Conservation (phyloP, 2,888 invertebrate genomes). For the Globia sparganii region DNA sequence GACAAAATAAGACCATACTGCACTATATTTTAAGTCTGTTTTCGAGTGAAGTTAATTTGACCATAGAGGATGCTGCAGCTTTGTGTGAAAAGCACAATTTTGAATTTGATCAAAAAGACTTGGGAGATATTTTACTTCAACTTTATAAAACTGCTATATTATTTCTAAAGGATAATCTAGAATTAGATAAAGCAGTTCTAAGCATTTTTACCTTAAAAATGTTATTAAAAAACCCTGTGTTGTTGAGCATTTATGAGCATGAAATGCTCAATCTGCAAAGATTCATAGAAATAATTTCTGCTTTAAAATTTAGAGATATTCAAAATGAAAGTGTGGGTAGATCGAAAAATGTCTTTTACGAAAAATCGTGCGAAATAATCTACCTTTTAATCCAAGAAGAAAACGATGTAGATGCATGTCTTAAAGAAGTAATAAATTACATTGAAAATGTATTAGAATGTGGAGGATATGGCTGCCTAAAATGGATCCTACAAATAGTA, state of each 20-base stretch:
- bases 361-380: slow-evolving; percentile 80
- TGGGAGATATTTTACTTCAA: slow-evolving; percentile 70
- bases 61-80: slow-evolving; percentile 70
- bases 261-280: slow-evolving; percentile 74
- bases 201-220: slow-evolving; percentile 75
- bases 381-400: slow-evolving; percentile 68
- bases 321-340: slow-evolving; percentile 78
- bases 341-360: slow-evolving; percentile 80
- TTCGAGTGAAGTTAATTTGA: slow-evolving; percentile 70
- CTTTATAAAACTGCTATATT: slow-evolving; percentile 75
- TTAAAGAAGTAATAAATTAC: slow-evolving; percentile 72
- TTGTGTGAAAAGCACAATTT: slow-evolving; percentile 71
- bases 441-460: slow-evolving; percentile 82
- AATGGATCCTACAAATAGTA: slow-evolving; percentile 82
- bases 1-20: slow-evolving; percentile 72
- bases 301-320: slow-evolving; percentile 66
- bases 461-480: slow-evolving; percentile 87
- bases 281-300: slow-evolving; percentile 69
- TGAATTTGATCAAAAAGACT: slow-evolving; percentile 59
- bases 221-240: slow-evolving; percentile 67
- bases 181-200: slow-evolving; percentile 75
- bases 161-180: slow-evolving; percentile 73
- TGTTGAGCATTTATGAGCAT: slow-evolving; percentile 68
- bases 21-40: slow-evolving; percentile 76
- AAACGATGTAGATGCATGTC: slow-evolving; percentile 50